A percentile compares a stretch with the other conserved stretches of the same genome.
phyloP scores from a whole-genome alignment of 2,113 vertebrate genomes.

The Baryphthengus martii region DNA sequence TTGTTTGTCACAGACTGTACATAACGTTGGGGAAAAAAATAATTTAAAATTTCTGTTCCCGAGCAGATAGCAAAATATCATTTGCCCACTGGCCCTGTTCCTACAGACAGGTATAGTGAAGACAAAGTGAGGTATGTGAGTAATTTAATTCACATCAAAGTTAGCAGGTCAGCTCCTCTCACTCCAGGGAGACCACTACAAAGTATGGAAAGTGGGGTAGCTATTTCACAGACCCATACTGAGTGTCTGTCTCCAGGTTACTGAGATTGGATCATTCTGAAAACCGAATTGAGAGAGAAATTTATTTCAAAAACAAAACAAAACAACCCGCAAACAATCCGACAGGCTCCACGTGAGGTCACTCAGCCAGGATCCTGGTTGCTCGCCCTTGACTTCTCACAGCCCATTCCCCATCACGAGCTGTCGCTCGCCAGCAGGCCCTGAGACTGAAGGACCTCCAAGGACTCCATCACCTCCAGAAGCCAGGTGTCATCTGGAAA shows the following conservation, averaged over 20 bases:
- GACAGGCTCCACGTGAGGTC: not conserved
- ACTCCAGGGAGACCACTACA: not conserved
- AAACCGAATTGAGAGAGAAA: not conserved
- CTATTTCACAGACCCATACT: not conserved
- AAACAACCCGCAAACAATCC: not conserved
- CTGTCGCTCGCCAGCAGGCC: too few relatives aligned
- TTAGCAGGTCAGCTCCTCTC: not conserved
- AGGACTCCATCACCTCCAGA: not conserved
- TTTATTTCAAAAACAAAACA: not conserved
- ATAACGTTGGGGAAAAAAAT: not conserved
- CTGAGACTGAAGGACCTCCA: not conserved
- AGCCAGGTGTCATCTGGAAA: not conserved
- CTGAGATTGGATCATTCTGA: not conserved
- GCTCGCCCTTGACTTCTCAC: not conserved
- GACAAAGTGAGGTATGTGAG: not conserved
- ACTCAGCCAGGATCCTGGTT: not conserved
- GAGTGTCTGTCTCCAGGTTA: not conserved
- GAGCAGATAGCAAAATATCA: not conserved
- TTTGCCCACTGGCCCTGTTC: not conserved
- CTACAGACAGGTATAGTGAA: not conserved
- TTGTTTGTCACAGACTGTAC: not conserved
- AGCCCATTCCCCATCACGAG: not conserved
- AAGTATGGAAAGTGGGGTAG: not conserved
- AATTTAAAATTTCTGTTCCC: not conserved
- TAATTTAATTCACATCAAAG: not conserved